Conservation (phyloP, 2,113 vertebrate species). For the Hirundichthys speculiger region DNA sequence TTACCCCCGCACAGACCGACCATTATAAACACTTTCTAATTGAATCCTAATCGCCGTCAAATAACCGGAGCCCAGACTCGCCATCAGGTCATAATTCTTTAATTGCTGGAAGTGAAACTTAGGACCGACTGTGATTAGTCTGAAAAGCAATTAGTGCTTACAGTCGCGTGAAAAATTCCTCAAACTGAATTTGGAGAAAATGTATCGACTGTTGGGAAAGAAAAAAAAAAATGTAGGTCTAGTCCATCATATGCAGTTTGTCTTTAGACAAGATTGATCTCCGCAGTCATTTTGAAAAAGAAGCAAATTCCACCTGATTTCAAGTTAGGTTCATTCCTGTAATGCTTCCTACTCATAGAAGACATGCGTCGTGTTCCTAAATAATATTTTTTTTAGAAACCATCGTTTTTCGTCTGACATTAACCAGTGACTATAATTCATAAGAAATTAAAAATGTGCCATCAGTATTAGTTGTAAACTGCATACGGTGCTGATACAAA, state of each 20-base stretch:
- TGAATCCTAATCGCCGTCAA: conserved; percentile 98
- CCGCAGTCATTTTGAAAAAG: too few species aligned
- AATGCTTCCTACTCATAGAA: too few species aligned
- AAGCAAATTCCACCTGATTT: too few species aligned
- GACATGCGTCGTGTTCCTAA: too few species aligned
- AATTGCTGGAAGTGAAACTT: conserved; percentile 82
- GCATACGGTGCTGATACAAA: too few species aligned
- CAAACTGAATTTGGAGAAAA: conserved; percentile 27
- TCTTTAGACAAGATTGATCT: too few species aligned
- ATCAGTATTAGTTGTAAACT: too few species aligned
- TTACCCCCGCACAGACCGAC: conserved; percentile 88
- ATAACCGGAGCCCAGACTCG: conserved; percentile 90
- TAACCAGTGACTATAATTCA: too few species aligned
- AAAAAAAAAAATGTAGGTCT: conserved; percentile 3
- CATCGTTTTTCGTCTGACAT: too few species aligned
- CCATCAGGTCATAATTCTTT: conserved; percentile 92
- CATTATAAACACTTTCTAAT: conserved; percentile 98
- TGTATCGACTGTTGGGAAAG: background rate
- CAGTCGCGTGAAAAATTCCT: conserved; percentile 14
- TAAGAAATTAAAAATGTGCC: too few species aligned
- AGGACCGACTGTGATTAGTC: conserved; percentile 57
- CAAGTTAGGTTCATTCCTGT: too few species aligned
- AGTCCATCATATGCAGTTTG: background rate
- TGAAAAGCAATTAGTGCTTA: conserved; percentile 33
- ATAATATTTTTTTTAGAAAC: too few species aligned